Evolutionary conservation across 2,888 invertebrate genomes (phyloP).

Genomic region (Ctena decussata): DNA sequence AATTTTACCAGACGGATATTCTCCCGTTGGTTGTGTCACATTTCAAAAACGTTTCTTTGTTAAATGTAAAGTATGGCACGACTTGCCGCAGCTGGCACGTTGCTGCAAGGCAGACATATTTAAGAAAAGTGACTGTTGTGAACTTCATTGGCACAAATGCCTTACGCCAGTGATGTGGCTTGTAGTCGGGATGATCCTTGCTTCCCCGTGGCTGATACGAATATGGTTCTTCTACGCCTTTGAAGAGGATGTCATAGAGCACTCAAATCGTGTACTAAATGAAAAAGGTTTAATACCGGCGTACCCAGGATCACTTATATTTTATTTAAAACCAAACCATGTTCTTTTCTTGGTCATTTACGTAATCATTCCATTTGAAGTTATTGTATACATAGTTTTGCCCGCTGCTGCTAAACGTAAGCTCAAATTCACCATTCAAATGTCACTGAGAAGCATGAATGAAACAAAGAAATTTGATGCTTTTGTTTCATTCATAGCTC

Average conservation of each 20-base stretch:
- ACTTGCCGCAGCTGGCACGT: background rate
- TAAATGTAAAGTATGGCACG: background rate
- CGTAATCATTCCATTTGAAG: background rate
- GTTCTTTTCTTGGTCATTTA: background rate
- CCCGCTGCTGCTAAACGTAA: background rate
- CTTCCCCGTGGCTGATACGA: background rate
- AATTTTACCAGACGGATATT: conserved; percentile 1
- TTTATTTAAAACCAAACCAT: background rate
- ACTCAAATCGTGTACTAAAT: background rate
- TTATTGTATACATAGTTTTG: background rate
- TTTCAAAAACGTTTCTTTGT: conserved; percentile 5
- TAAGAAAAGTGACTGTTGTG: background rate
- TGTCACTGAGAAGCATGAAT: background rate
- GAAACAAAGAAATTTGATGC: background rate
- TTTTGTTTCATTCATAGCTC: background rate
- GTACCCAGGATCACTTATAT: background rate
- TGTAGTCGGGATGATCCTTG: background rate
- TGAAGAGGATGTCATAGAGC: background rate
- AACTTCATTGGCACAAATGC: background rate
- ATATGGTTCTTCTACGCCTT: background rate
- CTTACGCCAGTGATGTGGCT: background rate
- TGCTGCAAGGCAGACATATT: conserved; percentile 20
- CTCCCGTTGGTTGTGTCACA: conserved; percentile 5
- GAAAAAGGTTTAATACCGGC: background rate
- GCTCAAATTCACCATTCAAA: conserved; percentile 5